phyloP scores from a whole-genome alignment of 2,888 invertebrate species.

The Zelleria hepariella region DNA sequence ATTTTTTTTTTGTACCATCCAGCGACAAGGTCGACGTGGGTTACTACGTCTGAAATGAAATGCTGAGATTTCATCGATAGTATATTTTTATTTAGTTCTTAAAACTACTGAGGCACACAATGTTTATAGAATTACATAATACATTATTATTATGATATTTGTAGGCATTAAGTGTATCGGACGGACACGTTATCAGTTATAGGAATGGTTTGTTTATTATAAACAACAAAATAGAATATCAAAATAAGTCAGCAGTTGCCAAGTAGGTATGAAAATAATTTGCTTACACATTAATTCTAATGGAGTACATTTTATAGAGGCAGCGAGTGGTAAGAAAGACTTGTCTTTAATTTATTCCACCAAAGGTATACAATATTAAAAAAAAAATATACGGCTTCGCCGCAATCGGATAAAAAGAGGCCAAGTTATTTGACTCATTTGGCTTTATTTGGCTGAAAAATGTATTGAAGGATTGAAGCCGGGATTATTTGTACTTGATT shows the following conservation, averaged over 20 bases:
- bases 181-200: neutral
- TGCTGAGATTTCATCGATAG: neutral
- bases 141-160: neutral
- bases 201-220: neutral
- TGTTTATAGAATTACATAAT: neutral
- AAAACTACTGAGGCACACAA: slow-evolving; percentile 3
- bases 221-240: neutral
- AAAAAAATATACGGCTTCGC: no score
- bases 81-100: neutral
- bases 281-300: neutral
- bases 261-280: no score
- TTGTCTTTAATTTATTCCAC: no score
- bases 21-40: neutral
- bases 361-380: no score
- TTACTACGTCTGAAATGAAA: neutral
- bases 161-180: neutral
- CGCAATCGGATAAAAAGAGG: no score
- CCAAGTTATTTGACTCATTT: no score
- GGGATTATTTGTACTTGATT: no score
- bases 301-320: neutral
- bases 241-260: no score
- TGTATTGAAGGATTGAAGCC: no score
- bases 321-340: no score
- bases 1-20: neutral
- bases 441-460: no score